Conservation (phyloP, 2,113 vertebrate genomes). For the Himantopus leucocephalus region DNA sequence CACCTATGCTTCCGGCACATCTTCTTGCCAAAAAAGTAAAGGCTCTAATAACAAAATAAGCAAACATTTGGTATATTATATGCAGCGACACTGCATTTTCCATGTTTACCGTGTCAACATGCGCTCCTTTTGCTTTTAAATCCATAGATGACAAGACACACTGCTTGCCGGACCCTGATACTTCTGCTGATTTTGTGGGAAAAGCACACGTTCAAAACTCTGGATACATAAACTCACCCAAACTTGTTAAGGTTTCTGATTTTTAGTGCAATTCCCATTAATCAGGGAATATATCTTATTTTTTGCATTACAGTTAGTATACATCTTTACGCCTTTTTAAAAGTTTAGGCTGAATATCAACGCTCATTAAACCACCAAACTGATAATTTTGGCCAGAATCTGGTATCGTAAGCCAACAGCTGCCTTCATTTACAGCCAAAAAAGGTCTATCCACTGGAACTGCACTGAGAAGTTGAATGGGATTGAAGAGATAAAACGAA, state of each 20-base stretch:
- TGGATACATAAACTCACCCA: not conserved
- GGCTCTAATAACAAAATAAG: not conserved
- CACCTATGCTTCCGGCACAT: not conserved
- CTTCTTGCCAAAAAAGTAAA: not conserved
- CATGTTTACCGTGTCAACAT: not conserved
- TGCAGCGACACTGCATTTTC: not conserved
- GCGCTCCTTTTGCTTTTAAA: not conserved
- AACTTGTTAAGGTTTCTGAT: not conserved
- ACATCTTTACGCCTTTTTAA: not conserved
- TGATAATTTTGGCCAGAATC: not conserved
- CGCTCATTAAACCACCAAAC: not conserved
- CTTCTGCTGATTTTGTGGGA: not conserved
- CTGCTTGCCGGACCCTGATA: not conserved
- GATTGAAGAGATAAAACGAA: not conserved
- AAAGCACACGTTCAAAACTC: not conserved
- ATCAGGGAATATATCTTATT: not conserved
- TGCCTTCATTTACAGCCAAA: conserved; percentile 26
- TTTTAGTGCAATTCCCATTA: not conserved
- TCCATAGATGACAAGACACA: not conserved
- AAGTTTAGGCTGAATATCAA: not conserved
- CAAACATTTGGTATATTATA: not conserved
- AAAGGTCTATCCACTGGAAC: not conserved
- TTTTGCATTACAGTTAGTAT: not conserved
- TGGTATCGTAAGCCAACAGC: not conserved
- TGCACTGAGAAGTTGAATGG: conserved; percentile 5